A percentile compares a stretch with the other conserved stretches of the same genome.
Conservation (phyloP, 2,797 vertebrate genomes). For the Apogon hyalosoma region DNA sequence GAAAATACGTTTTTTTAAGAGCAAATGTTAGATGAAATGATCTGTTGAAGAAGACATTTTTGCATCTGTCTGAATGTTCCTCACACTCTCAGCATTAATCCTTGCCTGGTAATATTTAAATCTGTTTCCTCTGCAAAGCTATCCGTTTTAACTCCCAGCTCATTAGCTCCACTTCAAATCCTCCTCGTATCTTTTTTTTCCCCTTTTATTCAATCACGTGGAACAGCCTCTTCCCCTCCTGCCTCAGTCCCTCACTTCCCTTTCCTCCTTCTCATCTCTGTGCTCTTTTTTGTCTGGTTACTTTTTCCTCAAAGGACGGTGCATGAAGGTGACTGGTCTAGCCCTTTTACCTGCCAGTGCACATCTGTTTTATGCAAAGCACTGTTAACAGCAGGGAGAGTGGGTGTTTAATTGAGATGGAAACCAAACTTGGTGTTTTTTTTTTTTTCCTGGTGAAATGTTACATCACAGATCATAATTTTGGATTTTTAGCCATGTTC, state of each 20-base stretch:
- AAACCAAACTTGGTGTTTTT: conserved; percentile 26
- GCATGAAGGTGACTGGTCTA: conserved; percentile 59
- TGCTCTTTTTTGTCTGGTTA: conserved; percentile 2
- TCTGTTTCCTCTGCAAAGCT: conserved; percentile 62
- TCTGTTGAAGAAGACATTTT: conserved; percentile 39
- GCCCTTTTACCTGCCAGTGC: conserved; percentile 47
- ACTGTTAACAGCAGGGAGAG: conserved; percentile 26
- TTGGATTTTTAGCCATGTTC: conserved; percentile 12
- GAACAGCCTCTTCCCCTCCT: conserved; percentile 38
- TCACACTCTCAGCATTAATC: conserved; percentile 46
- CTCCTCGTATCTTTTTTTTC: conserved; percentile 54
- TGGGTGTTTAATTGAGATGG: conserved; percentile 44
- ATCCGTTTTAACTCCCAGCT: conserved; percentile 66
- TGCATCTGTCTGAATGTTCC: conserved; percentile 30
- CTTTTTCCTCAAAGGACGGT: conserved; percentile 22
- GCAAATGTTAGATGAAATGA: conserved; percentile 46
- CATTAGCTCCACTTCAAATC: conserved; percentile 76
- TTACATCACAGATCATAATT: conserved; percentile 14
- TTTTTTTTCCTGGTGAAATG: conserved; percentile 5
- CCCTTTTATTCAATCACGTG: conserved; percentile 67
- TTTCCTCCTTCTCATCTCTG: conserved; percentile 7
- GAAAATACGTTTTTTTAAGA: conserved; percentile 49
- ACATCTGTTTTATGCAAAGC: conserved; percentile 60
- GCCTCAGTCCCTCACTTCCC: conserved; percentile 17
- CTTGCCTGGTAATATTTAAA: conserved; percentile 62